Conservation (phyloP, 2,888 invertebrate species). For the Tipula unca region DNA sequence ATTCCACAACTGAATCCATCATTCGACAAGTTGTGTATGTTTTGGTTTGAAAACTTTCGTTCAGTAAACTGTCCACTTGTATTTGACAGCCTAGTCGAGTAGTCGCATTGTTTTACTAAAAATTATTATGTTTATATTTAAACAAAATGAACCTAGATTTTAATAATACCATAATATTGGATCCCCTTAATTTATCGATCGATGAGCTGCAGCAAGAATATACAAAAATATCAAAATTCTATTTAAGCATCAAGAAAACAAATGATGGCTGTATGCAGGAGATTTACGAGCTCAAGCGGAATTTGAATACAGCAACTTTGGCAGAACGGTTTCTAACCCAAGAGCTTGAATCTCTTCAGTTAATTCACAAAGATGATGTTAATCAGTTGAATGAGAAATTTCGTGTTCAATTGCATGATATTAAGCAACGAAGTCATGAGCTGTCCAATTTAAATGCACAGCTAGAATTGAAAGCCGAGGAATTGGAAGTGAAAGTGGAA, state of each 20-base stretch:
- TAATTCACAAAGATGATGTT: slow-evolving; percentile 25
- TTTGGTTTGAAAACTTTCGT: background rate
- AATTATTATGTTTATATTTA: background rate
- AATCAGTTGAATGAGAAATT: slow-evolving; percentile 24
- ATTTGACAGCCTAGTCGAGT: background rate
- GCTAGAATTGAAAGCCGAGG: slow-evolving; percentile 20
- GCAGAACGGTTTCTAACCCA: slow-evolving; percentile 35
- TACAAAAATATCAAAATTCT: slow-evolving; percentile 31
- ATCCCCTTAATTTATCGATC: background rate
- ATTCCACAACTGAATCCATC: background rate
- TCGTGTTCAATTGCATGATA: background rate
- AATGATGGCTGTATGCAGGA: slow-evolving; percentile 35
- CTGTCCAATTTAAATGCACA: background rate
- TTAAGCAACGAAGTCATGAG: background rate
- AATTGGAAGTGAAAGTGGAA: slow-evolving; percentile 16
- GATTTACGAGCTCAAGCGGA: slow-evolving; percentile 37
- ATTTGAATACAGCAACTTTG: slow-evolving; percentile 34
- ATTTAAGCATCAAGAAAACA: slow-evolving; percentile 30
- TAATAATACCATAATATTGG: background rate
- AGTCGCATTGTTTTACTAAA: background rate
- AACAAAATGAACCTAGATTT: background rate
- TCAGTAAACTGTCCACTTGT: background rate
- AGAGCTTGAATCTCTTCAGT: slow-evolving; percentile 33
- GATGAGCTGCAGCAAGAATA: slow-evolving; percentile 39
- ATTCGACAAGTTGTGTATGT: background rate